Conservation (phyloP, 2,888 invertebrate genomes). For the Taphrorychus bicolor region DNA sequence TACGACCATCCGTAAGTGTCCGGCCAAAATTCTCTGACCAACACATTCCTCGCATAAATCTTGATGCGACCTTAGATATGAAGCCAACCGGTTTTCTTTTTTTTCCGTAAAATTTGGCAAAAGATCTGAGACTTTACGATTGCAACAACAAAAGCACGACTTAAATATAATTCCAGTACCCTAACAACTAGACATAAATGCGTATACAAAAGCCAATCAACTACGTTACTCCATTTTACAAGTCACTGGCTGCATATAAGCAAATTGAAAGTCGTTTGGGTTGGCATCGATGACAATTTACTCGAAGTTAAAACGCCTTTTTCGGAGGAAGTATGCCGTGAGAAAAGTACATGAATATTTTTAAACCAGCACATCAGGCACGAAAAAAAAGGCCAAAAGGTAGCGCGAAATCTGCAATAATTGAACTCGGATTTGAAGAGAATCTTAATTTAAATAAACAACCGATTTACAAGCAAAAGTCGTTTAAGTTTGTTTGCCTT, state of each 20-base stretch:
- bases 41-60: constrained; percentile 1
- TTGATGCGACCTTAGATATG: constrained; percentile 3
- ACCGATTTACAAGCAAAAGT: constrained; percentile 26
- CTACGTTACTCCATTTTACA: not conserved
- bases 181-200: too few relatives aligned
- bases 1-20: not conserved
- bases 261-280: not conserved
- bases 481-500: constrained; percentile 8
- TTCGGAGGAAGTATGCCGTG: not conserved
- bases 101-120: constrained; percentile 8
- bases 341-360: constrained; percentile 29
- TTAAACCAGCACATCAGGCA: too few relatives aligned
- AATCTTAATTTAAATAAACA: constrained; percentile 28
- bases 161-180: too few relatives aligned
- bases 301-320: not conserved
- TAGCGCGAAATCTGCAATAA: constrained; percentile 25
- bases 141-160: not conserved
- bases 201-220: not conserved
- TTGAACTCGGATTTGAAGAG: constrained; percentile 18
- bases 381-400: constrained; percentile 6
- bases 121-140: not conserved
- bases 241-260: not conserved
- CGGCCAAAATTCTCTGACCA: constrained; percentile 4
- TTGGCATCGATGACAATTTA: not conserved
- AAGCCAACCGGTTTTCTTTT: not conserved